Evolutionary conservation across 1,140 invertebrate species (phyloP).

Genomic region (Zelostemma sp.): DNA sequence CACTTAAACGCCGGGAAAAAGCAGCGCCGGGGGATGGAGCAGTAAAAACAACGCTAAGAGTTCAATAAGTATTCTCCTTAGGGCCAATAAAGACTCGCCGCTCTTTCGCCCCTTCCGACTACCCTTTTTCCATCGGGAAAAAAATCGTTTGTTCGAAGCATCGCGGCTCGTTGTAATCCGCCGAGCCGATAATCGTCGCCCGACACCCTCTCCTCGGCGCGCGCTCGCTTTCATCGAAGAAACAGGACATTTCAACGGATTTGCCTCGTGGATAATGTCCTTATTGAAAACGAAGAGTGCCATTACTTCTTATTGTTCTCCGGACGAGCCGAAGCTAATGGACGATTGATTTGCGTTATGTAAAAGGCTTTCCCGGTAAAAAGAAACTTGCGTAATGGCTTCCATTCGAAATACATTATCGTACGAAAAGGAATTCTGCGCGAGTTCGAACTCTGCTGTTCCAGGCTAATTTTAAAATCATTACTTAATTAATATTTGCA

Average conservation of each 20-base stretch:
- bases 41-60: constrained; percentile 61
- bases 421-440: constrained; percentile 34
- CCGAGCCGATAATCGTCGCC: constrained; percentile 56
- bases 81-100: constrained; percentile 59
- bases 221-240: constrained; percentile 43
- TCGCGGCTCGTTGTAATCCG: constrained; percentile 58
- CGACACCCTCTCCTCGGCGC: constrained; percentile 41
- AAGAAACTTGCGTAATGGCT: constrained; percentile 28
- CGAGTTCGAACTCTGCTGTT: constrained; percentile 13
- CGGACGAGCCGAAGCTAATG: constrained; percentile 47
- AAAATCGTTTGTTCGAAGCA: constrained; percentile 64
- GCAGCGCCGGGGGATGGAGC: constrained; percentile 43
- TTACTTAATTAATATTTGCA: too few species aligned
- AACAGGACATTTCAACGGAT: constrained; percentile 58
- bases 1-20: constrained; percentile 50
- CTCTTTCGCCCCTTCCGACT: constrained; percentile 15
- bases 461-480: too few species aligned
- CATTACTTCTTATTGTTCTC: constrained; percentile 55
- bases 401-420: constrained; percentile 11
- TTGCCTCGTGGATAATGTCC: constrained; percentile 64
- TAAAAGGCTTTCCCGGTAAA: constrained; percentile 43
- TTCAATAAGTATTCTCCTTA: constrained; percentile 67
- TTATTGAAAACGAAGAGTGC: constrained; percentile 61
- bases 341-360: constrained; percentile 50
- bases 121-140: constrained; percentile 46